Percentiles rank a stretch among this genome's conserved stretches.
Evolutionary conservation across 2,113 vertebrate genomes (phyloP).

Genomic region (Cyanoliseus patagonus): DNA sequence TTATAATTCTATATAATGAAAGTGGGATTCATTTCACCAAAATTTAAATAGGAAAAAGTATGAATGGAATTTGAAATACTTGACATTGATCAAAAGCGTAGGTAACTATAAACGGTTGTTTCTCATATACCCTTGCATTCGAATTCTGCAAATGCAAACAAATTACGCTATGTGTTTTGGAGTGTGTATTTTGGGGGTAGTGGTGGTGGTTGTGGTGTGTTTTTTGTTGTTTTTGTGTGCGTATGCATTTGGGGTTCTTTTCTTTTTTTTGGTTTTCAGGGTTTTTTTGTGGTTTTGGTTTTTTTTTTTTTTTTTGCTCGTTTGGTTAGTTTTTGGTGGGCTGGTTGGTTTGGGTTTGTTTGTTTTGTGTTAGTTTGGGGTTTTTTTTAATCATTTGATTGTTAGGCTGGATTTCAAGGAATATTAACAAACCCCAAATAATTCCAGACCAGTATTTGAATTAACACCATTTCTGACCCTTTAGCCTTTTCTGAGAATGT

Average conservation of each 20-base stretch:
- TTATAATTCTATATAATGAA: not conserved
- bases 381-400: not conserved
- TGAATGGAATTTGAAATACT: not conserved
- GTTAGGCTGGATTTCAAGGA: not conserved
- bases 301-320: too few species aligned
- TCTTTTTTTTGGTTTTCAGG: too few species aligned
- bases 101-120: not conserved
- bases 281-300: too few species aligned
- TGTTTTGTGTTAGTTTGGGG: too few species aligned
- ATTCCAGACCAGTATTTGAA: not conserved
- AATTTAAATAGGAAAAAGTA: not conserved
- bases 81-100: not conserved
- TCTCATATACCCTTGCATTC: not conserved
- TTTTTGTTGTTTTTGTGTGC: too few species aligned
- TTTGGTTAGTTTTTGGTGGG: too few species aligned
- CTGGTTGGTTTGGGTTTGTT: too few species aligned
- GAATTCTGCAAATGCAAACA: not conserved
- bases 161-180: not conserved
- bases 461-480: not conserved
- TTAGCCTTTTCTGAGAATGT: not conserved
- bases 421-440: not conserved
- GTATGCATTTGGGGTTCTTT: too few species aligned
- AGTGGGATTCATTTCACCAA: not conserved
- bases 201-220: too few species aligned
- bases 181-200: not conserved